Percentiles rank a stretch among this genome's conserved stretches.
These are phyloP conservation scores for Thamnophis elegans DNA, from an alignment of 2,797 vertebrate species.

Conservation along the genomic window DNA sequence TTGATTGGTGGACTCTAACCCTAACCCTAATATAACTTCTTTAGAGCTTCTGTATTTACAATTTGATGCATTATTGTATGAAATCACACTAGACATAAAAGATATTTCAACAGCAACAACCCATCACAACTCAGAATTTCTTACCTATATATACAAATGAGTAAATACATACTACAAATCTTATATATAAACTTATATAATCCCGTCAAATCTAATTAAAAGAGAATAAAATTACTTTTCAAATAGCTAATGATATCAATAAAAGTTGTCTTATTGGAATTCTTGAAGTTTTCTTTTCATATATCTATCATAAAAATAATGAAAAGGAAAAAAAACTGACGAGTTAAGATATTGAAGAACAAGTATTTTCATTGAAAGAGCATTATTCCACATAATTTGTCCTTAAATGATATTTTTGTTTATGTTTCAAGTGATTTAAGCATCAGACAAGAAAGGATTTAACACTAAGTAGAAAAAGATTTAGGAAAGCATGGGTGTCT, in stretches of 20 bases:
- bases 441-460: background rate
- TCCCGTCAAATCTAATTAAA: background rate
- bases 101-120: background rate
- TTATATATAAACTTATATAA: background rate
- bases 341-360: background rate
- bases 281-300: background rate
- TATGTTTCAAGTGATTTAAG: background rate
- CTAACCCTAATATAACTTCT: background rate
- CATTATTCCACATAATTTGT: background rate
- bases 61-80: background rate
- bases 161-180: background rate
- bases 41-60: background rate
- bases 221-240: background rate
- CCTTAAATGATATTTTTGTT: background rate
- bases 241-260: background rate
- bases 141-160: background rate
- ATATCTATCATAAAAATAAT: background rate
- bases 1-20: background rate
- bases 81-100: background rate
- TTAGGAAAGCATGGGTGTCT: background rate
- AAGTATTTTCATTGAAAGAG: background rate
- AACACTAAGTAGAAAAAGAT: background rate
- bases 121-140: background rate
- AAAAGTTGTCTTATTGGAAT: background rate
- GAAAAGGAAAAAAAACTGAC: background rate